Evolutionary conservation across 2,888 invertebrate genomes (phyloP).

Genomic region (Eudasyphora cyanicolor): DNA sequence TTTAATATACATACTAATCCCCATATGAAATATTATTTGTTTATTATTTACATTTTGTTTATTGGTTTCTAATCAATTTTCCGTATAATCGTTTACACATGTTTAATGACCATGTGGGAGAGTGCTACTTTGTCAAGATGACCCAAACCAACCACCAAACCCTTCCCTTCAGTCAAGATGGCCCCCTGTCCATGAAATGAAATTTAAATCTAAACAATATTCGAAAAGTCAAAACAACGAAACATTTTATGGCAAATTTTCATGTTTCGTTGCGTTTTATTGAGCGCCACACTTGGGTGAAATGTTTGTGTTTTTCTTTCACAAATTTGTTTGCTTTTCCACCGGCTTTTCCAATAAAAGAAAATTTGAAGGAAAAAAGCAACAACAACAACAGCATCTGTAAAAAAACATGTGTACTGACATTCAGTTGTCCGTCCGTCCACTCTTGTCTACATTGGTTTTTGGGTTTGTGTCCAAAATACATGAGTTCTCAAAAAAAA

Average conservation of each 20-base stretch:
- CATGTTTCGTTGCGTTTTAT: neutral
- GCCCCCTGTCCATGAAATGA: neutral
- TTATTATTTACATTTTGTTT: constrained; percentile 11
- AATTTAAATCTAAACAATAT: constrained; percentile 24
- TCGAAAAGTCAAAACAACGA: constrained; percentile 5
- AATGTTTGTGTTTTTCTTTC: neutral
- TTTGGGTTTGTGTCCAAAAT: neutral
- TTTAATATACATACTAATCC: neutral
- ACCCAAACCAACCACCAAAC: neutral
- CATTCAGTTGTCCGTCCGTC: too few relatives aligned
- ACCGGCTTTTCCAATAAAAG: neutral
- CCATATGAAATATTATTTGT: constrained; percentile 5
- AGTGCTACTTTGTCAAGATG: neutral
- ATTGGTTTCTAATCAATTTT: constrained; percentile 17
- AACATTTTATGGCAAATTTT: neutral
- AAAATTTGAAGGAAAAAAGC: neutral
- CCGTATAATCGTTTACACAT: constrained; percentile 15
- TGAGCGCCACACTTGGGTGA: neutral
- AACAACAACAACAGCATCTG: neutral
- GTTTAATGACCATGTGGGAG: neutral
- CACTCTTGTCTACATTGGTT: neutral
- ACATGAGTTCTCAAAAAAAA: neutral
- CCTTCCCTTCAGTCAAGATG: neutral
- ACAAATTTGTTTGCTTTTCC: neutral
- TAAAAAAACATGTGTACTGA: neutral